Base-by-base conservation (phyloP, 2,888 invertebrate genomes). In the Leptogaster cylindrica region DNA sequence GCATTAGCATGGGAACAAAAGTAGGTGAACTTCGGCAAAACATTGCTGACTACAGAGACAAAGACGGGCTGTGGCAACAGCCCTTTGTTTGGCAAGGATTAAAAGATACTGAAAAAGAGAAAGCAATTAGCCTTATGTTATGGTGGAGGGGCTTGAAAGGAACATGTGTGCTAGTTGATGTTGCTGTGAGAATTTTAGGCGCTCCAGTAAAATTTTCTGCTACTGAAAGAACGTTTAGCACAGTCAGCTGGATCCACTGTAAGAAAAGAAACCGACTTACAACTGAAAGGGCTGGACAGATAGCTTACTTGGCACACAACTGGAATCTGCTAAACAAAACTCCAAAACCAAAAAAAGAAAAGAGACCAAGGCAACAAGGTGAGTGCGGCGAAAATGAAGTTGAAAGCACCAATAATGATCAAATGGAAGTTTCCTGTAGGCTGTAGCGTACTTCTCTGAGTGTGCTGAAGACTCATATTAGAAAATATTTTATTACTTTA, bases 141-240 rank as follows among this genome's bases (percentile, higher is more conserved):
- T 73, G 73, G 72, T 74, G 72, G 72, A 70, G 68, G 68, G 72
- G 71, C 0, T 70, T 72, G 16, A 73, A 71, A 48, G 55, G 63
- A 27, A 68, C 68, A 48, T 73, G 72, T 7, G 7, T 27, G 23
- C 55, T 75, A 10, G 71, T 69, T 50, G 70, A 71, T 63, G 66
- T 74, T 33, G 72, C 72, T 50, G 66, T 69, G 5, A 68, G 66
- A 27, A 71, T 74, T 67, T 68, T 73, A 16, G 66, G 71, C 20
- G 69, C 72, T 48, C 74, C 73, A 31, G 65, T 71, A 14, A 70
- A 72, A 50, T 73, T 74, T 20, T 72, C 73, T 27, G 74, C 73
- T 16, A 75, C 75, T 27, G 74, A 75, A 70, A 50, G 74, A 14
- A 72, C 73, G 10, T 75, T 74, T 66, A 74, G 73, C 27, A 74